These are phyloP conservation scores for Gasterosteus nipponicus DNA, from an alignment of 2,113 vertebrate genomes.

Conservation along the genomic window DNA sequence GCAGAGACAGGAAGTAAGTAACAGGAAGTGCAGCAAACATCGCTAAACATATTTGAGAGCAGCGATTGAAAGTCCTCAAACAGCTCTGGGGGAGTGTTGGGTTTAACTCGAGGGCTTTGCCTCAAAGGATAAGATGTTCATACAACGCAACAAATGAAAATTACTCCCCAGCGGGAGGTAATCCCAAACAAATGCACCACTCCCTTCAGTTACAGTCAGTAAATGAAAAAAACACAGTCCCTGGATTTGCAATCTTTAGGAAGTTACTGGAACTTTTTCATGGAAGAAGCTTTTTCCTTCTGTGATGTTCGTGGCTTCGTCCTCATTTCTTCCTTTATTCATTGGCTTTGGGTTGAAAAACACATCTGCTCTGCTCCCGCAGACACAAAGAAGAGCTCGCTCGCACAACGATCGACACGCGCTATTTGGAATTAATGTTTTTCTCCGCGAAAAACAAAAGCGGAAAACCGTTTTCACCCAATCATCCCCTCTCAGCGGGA, in stretches of 20 bases:
- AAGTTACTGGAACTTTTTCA: neutral
- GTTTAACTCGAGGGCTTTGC: neutral
- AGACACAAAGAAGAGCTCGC: too few relatives aligned
- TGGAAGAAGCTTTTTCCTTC: neutral
- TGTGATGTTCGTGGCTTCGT: neutral
- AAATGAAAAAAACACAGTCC: neutral
- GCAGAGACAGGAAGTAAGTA: neutral
- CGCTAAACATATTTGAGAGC: slow-evolving; percentile 23
- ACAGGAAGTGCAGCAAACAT: slow-evolving; percentile 39
- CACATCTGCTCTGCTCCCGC: too few relatives aligned
- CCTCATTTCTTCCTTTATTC: neutral
- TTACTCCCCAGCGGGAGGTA: neutral
- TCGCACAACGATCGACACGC: neutral
- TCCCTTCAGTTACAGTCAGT: neutral
- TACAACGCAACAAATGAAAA: neutral
- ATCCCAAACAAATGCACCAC: too few relatives aligned
- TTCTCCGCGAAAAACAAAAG: slow-evolving; percentile 11
- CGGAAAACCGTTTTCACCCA: neutral
- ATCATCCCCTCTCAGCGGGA: slow-evolving; percentile 8
- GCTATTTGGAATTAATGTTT: neutral
- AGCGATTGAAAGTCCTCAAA: neutral
- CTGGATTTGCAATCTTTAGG: neutral
- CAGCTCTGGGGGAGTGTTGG: neutral
- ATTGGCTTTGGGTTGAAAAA: too few relatives aligned
- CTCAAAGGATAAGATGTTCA: neutral